Base-by-base conservation (phyloP, 1,140 invertebrate species). In the Artemia franciscana region DNA sequence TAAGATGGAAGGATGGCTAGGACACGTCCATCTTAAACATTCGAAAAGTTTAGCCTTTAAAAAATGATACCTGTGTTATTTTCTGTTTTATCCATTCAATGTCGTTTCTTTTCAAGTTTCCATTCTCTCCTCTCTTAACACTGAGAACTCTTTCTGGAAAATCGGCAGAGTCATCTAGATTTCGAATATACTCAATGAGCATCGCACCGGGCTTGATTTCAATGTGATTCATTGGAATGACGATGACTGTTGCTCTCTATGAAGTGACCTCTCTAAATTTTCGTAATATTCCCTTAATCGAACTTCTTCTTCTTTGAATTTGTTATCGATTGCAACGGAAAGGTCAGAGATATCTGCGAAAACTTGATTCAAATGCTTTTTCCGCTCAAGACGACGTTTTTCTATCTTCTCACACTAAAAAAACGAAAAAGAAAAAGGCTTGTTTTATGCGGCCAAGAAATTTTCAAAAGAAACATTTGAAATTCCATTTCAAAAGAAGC, bases 231-330 rank as follows among this genome's bases (percentile, higher is more conserved):
- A n/a, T n/a, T n/a, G n/a, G n/a, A n/a, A n/a, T n/a, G n/a, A n/a
- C n/a, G n/a, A n/a, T n/a, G n/a, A n/a, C n/a, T n/a, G n/a, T n/a
- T n/a, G n/a, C n/a, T n/a, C n/a, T n/a, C n/a, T n/a, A n/a, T n/a
- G n/a, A n/a, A n/a, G n/a, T n/a, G n/a, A n/a, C n/a, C n/a, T 78
- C 71, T 86, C 83, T 57, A 88, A 71, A 68, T 86, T 82, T 30
- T 78, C 71, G 70, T 87, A 88, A 64, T 84, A 81, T 65, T 84
- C 79, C 65, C 78, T 77, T 4, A 87, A 73, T 74, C 87, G 81
- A 69, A 82, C 79, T 75, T 87, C 83, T 72, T 87, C 86, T 68
- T 84, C 79, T 67, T 80, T 78, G 75, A 86, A 87, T 25, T 82
- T 81, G 69, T 81, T 78, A 69, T 88, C 83, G 65, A 88, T 81